These are phyloP conservation scores for Stomatorhinus walkeri DNA, from an alignment of 2,797 vertebrate species.

Conservation along the genomic window DNA sequence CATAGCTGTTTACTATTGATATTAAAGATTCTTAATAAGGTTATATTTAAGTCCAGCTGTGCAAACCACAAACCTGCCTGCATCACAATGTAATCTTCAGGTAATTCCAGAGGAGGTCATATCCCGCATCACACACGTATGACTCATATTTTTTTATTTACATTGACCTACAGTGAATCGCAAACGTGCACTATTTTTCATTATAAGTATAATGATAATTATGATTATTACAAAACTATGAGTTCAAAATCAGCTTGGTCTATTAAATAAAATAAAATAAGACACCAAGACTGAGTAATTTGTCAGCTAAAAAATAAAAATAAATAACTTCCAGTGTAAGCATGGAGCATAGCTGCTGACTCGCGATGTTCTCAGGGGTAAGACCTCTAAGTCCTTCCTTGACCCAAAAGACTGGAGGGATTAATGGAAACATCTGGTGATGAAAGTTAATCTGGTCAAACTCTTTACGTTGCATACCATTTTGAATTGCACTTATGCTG, in stretches of 20 bases:
- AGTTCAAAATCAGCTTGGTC: not conserved
- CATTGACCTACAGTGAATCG: not conserved
- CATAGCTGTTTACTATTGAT: not conserved
- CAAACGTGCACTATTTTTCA: not conserved
- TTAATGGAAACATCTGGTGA: constrained; percentile 44
- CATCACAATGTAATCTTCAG: not conserved
- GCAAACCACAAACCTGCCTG: not conserved
- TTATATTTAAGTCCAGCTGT: not conserved
- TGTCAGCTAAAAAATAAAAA: not conserved
- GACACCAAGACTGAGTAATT: not conserved
- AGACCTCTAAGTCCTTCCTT: constrained; percentile 24
- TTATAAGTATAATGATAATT: not conserved
- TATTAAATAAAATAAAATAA: not conserved
- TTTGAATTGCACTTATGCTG: constrained; percentile 29
- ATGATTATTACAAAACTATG: not conserved
- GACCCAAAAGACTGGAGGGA: constrained; percentile 34
- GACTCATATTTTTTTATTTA: not conserved
- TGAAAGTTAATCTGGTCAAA: constrained; percentile 54
- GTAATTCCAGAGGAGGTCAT: not conserved
- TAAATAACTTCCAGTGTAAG: not conserved
- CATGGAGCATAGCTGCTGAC: not conserved
- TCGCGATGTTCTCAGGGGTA: not conserved
- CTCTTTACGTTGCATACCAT: constrained; percentile 49
- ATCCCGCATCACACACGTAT: not conserved
- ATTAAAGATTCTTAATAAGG: not conserved